Evolutionary conservation across 2,888 invertebrate genomes (phyloP).

Genomic region (Trichogramma dendrolimi): DNA sequence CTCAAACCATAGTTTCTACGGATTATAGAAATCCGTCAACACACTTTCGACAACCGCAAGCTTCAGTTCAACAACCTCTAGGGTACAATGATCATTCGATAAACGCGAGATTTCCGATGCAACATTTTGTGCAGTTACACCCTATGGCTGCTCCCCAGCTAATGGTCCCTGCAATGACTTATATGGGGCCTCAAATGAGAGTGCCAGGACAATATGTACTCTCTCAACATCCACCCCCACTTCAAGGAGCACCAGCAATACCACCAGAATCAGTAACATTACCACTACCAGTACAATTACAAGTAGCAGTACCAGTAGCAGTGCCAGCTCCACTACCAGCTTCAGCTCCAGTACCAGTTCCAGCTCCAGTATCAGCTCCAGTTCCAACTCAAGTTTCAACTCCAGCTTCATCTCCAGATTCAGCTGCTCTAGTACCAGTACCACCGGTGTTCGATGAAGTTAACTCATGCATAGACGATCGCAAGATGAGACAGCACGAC

Average conservation of each 20-base stretch:
- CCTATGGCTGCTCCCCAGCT: constrained; percentile 35
- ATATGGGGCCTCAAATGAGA: constrained; percentile 40
- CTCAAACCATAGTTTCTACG: constrained; percentile 25
- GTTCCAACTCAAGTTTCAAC: constrained; percentile 50
- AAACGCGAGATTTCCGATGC: constrained; percentile 32
- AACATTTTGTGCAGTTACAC: constrained; percentile 36
- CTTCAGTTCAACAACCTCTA: constrained; percentile 3
- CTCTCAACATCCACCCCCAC: constrained; percentile 34
- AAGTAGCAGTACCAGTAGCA: constrained; percentile 50
- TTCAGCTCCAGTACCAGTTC: constrained; percentile 50
- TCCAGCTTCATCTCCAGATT: constrained; percentile 25
- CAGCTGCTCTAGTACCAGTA: constrained; percentile 36
- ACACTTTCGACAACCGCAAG: constrained; percentile 40
- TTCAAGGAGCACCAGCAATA: neutral
- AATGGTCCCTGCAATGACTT: constrained; percentile 41
- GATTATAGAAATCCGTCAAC: constrained; percentile 38
- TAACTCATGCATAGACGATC: constrained; percentile 53
- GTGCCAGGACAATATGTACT: constrained; percentile 37
- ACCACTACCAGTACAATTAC: constrained; percentile 39
- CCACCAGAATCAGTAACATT: constrained; percentile 42
- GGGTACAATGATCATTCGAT: too few species aligned
- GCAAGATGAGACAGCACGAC: constrained; percentile 48
- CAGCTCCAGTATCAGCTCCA: neutral
- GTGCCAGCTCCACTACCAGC: neutral
- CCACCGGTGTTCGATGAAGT: constrained; percentile 50